Base-by-base conservation (phyloP, 2,888 invertebrate species). In the Acleris literana region DNA sequence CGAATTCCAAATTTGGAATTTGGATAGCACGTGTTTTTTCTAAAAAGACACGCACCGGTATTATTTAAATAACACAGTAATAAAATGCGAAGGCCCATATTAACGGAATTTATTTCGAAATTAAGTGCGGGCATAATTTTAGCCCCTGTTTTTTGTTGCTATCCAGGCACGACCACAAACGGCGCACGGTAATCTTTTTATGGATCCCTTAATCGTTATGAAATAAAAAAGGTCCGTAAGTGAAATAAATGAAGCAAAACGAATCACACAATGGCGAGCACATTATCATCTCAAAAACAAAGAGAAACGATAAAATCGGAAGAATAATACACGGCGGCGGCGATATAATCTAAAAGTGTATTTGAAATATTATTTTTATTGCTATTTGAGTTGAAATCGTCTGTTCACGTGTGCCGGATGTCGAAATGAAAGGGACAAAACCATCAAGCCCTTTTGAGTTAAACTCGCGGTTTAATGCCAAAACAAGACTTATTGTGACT, bases 381-480 rank as follows among this genome's bases (percentile, higher is more conserved):
- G 76, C 74, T 71, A 75, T 77, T 77, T 73, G 72, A 72, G 70
- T 71, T 72, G 70, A 74, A 83, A 79, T 79, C 78, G 74, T 72
- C 72, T 65, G 71, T 84, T 86, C 91, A 90, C 90, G 89, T 90
- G 88, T 79, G 81, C 90, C 89, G 91, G 90, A 91, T 87, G 87
- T 83, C 74, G 74, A 76, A 81, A 82, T 84, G 84, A 86, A 88
- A 83, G 78, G 84, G 77, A 82, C 84, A 82, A 81, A 83, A 81
- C 84, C 81, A 82, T 86, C 84, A 81, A 83, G 76, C 78, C 81
- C 84, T 83, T 84, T 86, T 82, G 76, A 83, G 77, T 75, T 75
- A 75, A 82, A 83, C 80, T 85, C 84, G 83, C 84, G 81, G 86
- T 82, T 84, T 84, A 82, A 83, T 82, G 84, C 83, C 83, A 83